Evolutionary conservation across 2,113 vertebrate genomes (phyloP), one percentile per base, ranked within the genome.

Genomic region (Tringa solitaria): DNA sequence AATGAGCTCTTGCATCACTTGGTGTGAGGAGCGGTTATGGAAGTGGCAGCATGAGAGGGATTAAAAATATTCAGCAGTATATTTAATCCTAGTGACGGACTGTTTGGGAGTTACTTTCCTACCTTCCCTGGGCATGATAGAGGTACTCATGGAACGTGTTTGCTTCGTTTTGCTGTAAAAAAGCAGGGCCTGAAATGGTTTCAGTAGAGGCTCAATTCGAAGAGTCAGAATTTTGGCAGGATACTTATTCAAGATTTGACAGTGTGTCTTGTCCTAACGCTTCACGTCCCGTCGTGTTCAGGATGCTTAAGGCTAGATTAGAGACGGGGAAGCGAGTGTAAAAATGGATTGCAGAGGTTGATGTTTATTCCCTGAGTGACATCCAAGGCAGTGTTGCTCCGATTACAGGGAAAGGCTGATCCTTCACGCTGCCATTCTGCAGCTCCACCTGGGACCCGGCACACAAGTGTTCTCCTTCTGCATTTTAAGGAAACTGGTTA

Each of bases 191-290:
- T 80, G 67, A 80, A 60, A 43, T 86, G 43, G 46, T 51, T 88
- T 90, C n/a, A 74, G 60, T 9, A 72, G 59, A 67, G 59, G 32
- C 41, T 86, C 2, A 3, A 17, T 73, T 85, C n/a, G 32, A 11
- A 30, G 79, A 92, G 60, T 67, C 78, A 57, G 56, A 56, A 30
- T 77, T 84, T 35, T 80, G 68, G 85, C 46, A 86, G 87, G 67
- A 26, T 90, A 8, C 79, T 79, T 50, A 12, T 32, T 20, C 59
- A 59, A 75, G 87, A 46, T 83, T 72, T 85, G 79, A 80, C 70
- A 56, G 57, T 2, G 4, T 32, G 72, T 37, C 76, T 65, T 35
- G 50, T 90, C 35, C 32, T 75, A 8, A 19, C 0, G 1, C 43
- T 80, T 19, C 10, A 2, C 26, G 6, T 77, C 61, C 51, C 24